Percentiles rank a stretch among this genome's conserved stretches.
These are phyloP conservation scores for Lutraria lutraria DNA, from an alignment of 2,888 invertebrate genomes.

Conservation along the genomic window DNA sequence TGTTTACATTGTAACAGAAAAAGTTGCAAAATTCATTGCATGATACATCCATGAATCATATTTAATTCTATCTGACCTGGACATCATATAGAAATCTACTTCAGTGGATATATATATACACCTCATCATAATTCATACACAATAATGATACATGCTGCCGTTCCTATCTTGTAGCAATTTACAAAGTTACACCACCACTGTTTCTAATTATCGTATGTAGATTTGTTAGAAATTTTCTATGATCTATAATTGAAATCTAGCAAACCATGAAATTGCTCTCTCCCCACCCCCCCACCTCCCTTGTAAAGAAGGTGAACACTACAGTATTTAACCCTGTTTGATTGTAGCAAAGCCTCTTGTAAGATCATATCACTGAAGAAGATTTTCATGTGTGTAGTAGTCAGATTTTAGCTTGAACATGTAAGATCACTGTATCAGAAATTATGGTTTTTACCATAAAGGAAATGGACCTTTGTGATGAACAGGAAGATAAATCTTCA, in stretches of 20 bases:
- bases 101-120: background rate
- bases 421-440: background rate
- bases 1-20: slow-evolving; percentile 38
- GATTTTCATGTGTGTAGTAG: background rate
- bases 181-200: background rate
- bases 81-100: background rate
- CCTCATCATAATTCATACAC: background rate
- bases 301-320: background rate
- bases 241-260: slow-evolving; percentile 1
- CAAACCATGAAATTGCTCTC: slow-evolving; percentile 2
- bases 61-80: slow-evolving; percentile 13
- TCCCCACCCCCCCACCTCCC: background rate
- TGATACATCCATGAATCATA: slow-evolving; percentile 43
- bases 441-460: background rate
- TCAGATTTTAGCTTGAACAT: slow-evolving; percentile 10
- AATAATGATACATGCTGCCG: background rate
- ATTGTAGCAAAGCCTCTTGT: background rate
- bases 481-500: too few relatives aligned
- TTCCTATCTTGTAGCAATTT: background rate
- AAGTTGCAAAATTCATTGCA: slow-evolving; percentile 39
- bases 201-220: background rate
- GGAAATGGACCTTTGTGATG: background rate
- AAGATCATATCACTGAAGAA: background rate
- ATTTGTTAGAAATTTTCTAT: background rate
- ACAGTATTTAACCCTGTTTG: background rate